Evolutionary conservation across 2,888 invertebrate genomes (phyloP).

Genomic region (Euzetes globulus): DNA sequence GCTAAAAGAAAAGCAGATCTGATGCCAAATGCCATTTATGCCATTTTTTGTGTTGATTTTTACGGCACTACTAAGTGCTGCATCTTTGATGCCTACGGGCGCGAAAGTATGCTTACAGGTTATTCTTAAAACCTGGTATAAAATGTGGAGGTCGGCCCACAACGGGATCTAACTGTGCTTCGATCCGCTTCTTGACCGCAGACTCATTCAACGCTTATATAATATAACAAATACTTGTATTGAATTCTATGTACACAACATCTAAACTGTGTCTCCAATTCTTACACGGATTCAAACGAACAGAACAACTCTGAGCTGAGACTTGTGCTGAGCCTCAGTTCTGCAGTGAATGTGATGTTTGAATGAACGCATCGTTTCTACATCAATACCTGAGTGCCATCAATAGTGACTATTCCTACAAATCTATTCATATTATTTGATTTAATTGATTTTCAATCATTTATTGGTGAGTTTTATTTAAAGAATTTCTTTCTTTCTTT

Average conservation of each 20-base stretch:
- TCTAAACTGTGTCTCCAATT: conserved; percentile 20
- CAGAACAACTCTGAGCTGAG: conserved; percentile 8
- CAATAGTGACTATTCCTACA: not conserved
- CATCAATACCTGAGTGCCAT: conserved; percentile 11
- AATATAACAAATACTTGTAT: not conserved
- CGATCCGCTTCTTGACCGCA: conserved; percentile 12
- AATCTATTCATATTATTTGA: not conserved
- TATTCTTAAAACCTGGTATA: conserved; percentile 16
- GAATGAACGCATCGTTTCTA: not conserved
- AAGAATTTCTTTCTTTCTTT: not conserved
- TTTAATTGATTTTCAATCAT: not conserved
- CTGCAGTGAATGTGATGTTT: conserved; percentile 9
- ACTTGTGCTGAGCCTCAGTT: conserved; percentile 19
- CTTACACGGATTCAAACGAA: conserved; percentile 22
- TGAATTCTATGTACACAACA: not conserved
- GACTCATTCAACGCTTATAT: conserved; percentile 2
- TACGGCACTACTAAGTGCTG: conserved; percentile 22
- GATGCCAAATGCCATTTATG: conserved; percentile 15
- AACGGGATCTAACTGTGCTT: conserved; percentile 24
- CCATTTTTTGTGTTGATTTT: conserved; percentile 26
- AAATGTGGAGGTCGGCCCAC: conserved; percentile 26
- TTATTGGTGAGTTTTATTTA: not conserved
- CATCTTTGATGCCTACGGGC: conserved; percentile 17
- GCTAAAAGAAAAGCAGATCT: conserved; percentile 26
- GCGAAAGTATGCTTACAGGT: conserved; percentile 28